These are phyloP conservation scores for Antennarius striatus DNA, from an alignment of 2,113 vertebrate genomes.

Conservation along the genomic window DNA sequence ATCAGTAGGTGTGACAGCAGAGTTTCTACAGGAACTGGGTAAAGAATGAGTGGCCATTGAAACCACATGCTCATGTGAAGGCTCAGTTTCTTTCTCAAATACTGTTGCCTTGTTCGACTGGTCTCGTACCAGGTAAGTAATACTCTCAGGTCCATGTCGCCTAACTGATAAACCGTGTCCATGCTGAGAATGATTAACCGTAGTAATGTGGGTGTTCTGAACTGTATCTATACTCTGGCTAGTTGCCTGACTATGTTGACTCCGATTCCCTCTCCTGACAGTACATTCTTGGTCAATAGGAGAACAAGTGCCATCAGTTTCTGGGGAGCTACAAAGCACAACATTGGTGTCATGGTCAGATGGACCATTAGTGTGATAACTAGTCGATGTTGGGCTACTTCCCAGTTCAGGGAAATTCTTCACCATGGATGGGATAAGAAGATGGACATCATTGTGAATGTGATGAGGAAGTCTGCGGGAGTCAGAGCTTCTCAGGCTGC, in stretches of 20 bases:
- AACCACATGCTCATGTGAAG: constrained; percentile 28
- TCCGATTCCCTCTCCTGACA: constrained; percentile 3
- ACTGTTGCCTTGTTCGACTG: constrained; percentile 18
- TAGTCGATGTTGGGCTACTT: constrained; percentile 56
- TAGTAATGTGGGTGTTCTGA: constrained; percentile 23
- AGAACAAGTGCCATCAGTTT: constrained; percentile 51
- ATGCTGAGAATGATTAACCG: constrained; percentile 32
- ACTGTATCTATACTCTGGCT: constrained; percentile 17
- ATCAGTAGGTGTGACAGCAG: constrained; percentile 23
- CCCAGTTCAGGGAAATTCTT: constrained; percentile 68
- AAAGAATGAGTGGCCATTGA: constrained; percentile 31
- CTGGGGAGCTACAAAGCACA: constrained; percentile 62
- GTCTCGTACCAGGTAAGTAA: constrained; percentile 35
- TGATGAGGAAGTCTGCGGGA: constrained; percentile 59
- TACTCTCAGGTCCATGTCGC: constrained; percentile 39
- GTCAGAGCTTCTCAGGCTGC: constrained; percentile 70
- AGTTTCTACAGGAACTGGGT: constrained; percentile 19
- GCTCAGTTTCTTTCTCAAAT: constrained; percentile 36
- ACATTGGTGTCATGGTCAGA: constrained; percentile 57
- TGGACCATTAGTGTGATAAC: constrained; percentile 60
- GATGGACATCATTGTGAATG: constrained; percentile 29
- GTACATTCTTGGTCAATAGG: constrained; percentile 40
- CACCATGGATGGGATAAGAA: constrained; percentile 20
- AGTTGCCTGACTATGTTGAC: constrained; percentile 2
- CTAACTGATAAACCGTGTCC: constrained; percentile 26